These are phyloP conservation scores for Typhlomys cinereus DNA, from an alignment of 2,113 vertebrate species.

Conservation along the genomic window DNA sequence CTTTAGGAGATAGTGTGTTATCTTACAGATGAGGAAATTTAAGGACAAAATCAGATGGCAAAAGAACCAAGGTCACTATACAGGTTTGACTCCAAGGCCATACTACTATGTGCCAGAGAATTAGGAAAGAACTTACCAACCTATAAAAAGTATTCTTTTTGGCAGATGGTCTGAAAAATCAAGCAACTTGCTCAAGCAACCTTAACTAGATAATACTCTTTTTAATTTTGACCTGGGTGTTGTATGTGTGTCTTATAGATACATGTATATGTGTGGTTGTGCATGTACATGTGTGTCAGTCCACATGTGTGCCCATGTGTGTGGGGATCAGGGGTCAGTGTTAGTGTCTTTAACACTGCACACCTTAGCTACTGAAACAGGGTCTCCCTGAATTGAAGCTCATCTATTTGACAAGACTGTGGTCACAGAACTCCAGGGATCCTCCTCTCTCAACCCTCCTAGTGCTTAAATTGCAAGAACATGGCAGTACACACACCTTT, in stretches of 20 bases:
- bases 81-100: conserved; percentile 17
- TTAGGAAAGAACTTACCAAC: background rate
- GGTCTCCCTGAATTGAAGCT: too few species aligned
- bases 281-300: too few species aligned
- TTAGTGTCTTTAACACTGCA: background rate
- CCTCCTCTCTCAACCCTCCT: background rate
- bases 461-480: background rate
- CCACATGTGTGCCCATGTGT: too few species aligned
- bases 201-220: background rate
- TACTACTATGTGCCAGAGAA: background rate
- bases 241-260: too few species aligned
- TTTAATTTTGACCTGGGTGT: background rate
- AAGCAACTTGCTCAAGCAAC: conserved; percentile 7
- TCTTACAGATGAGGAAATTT: conserved; percentile 28
- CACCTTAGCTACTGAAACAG: too few species aligned
- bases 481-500: background rate
- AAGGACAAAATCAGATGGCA: background rate
- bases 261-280: too few species aligned
- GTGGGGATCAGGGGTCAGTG: background rate
- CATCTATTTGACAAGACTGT: background rate
- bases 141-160: background rate
- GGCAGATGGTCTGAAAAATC: background rate
- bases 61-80: background rate
- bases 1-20: background rate
- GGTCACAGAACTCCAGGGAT: background rate